Evolutionary conservation across 2,797 vertebrate species (phyloP).

Genomic region (Pseudomugil tenellus): DNA sequence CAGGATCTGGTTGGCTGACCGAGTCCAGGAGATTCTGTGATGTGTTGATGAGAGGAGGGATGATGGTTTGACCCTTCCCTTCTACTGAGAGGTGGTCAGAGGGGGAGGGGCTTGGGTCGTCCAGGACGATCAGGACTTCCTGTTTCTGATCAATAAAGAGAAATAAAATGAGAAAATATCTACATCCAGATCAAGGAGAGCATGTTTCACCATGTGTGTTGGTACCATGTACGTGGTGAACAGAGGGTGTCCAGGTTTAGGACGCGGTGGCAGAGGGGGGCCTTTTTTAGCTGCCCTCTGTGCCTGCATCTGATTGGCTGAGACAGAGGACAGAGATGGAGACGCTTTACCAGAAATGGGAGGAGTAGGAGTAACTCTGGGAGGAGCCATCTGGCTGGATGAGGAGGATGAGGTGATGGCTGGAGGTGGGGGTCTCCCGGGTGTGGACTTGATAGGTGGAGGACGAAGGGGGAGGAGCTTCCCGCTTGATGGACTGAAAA

Average conservation of each 20-base stretch:
- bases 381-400: conserved; percentile 70
- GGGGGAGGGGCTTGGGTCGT: conserved; percentile 53
- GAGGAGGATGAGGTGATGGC: conserved; percentile 20
- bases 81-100: conserved; percentile 19
- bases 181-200: no score
- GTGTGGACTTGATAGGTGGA: conserved; percentile 85
- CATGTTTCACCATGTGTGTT: background rate
- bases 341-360: conserved; percentile 59
- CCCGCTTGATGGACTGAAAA: conserved; percentile 79
- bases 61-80: conserved; percentile 4
- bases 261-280: conserved; percentile 92
- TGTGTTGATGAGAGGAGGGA: conserved; percentile 14
- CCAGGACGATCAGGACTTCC: conserved; percentile 76
- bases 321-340: conserved; percentile 68
- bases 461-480: conserved; percentile 86
- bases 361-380: conserved; percentile 64
- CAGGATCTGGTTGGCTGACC: conserved; percentile 45
- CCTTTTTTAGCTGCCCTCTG: conserved; percentile 82
- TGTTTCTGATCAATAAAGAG: conserved; percentile 61
- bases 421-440: conserved; percentile 90
- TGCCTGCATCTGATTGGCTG: conserved; percentile 75
- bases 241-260: conserved; percentile 91
- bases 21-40: conserved; percentile 60
- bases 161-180: background rate
- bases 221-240: conserved; percentile 86